Evolutionary conservation across 2,888 invertebrate species (phyloP).

Genomic region (Cheilosia soror): DNA sequence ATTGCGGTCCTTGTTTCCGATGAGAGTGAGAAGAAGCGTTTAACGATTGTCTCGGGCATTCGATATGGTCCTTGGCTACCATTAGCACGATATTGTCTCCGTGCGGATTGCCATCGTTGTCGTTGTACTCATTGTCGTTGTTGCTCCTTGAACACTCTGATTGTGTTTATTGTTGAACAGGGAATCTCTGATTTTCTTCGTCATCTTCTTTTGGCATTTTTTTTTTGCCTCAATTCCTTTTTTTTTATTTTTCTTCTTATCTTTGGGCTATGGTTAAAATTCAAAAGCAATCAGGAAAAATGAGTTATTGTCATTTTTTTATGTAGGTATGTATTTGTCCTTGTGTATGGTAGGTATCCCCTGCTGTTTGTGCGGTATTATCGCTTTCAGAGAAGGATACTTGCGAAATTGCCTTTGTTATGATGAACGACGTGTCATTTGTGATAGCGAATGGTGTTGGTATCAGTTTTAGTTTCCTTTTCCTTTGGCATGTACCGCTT

Average conservation of each 20-base stretch:
- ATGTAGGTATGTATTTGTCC: slow-evolving; percentile 4
- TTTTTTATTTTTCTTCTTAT: slow-evolving; percentile 46
- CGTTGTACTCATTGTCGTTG: slow-evolving; percentile 37
- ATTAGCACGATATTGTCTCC: slow-evolving; percentile 74
- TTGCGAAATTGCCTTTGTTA: slow-evolving; percentile 69
- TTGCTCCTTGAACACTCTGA: slow-evolving; percentile 62
- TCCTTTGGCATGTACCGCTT: slow-evolving; percentile 2
- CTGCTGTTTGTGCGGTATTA: slow-evolving; percentile 25
- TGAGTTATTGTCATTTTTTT: slow-evolving; percentile 69
- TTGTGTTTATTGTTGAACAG: slow-evolving; percentile 73
- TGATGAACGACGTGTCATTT: slow-evolving; percentile 67
- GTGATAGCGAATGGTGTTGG: slow-evolving; percentile 54
- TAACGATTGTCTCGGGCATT: slow-evolving; percentile 75
- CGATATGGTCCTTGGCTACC: slow-evolving; percentile 72
- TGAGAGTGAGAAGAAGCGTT: slow-evolving; percentile 45
- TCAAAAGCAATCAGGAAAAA: slow-evolving; percentile 73
- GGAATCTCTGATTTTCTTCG: slow-evolving; percentile 66
- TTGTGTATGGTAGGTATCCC: background rate
- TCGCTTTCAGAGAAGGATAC: slow-evolving; percentile 53
- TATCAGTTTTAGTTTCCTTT: slow-evolving; percentile 14
- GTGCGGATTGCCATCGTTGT: slow-evolving; percentile 63
- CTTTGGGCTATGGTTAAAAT: slow-evolving; percentile 65
- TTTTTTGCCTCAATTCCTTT: slow-evolving; percentile 2
- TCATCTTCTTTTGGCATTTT: slow-evolving; percentile 15
- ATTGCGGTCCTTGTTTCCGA: slow-evolving; percentile 28